phyloP scores from a whole-genome alignment of 2,888 invertebrate genomes.

The Synergus umbraculus region DNA sequence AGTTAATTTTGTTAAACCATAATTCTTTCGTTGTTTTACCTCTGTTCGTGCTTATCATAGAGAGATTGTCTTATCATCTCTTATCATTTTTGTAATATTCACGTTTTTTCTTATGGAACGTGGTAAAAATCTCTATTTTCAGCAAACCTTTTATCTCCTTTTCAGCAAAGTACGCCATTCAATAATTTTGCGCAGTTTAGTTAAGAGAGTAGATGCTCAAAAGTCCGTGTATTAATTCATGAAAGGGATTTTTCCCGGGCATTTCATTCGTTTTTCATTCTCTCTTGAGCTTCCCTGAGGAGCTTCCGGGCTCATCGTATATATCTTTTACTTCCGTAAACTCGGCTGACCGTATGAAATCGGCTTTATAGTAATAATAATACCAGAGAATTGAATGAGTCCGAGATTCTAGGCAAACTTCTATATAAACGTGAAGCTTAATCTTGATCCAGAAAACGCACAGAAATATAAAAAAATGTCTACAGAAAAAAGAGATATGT shows the following conservation, averaged over 20 bases:
- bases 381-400: background rate
- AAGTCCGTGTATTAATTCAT: constrained; percentile 27
- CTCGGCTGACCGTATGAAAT: constrained; percentile 26
- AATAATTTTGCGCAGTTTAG: constrained; percentile 14
- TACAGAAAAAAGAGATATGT: background rate
- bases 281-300: constrained; percentile 19
- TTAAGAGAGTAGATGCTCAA: constrained; percentile 5
- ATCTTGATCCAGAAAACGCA: background rate
- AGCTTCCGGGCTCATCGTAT: constrained; percentile 30
- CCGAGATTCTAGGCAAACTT: background rate
- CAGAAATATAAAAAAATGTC: background rate
- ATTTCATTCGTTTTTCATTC: constrained; percentile 14
- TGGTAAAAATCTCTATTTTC: background rate
- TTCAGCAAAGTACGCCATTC: background rate
- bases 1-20: constrained; percentile 12
- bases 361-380: constrained; percentile 18
- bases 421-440: background rate
- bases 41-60: background rate
- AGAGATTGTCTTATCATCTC: background rate
- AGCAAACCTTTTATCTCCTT: background rate
- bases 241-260: background rate
- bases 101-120: too few species aligned
- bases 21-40: constrained; percentile 3
- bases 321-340: constrained; percentile 11
- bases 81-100: background rate